These are phyloP conservation scores for Acanthosoma haemorrhoidale DNA, from an alignment of 2,888 invertebrate species.

Conservation along the genomic window DNA sequence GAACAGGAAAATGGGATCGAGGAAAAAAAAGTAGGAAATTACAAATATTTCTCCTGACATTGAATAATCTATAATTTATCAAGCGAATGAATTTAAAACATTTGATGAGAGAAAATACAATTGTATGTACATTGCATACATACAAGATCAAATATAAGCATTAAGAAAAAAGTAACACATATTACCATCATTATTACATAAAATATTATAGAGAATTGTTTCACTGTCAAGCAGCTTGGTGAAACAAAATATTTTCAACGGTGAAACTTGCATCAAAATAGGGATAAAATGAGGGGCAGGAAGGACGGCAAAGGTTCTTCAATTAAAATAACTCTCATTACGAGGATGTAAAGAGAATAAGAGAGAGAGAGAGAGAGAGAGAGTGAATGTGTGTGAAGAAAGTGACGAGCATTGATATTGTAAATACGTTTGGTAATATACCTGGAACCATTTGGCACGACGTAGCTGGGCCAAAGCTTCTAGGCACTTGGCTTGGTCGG, in stretches of 20 bases:
- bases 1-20: background rate
- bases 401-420: constrained; percentile 39
- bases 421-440: constrained; percentile 45
- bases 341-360: background rate
- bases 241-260: background rate
- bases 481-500: constrained; percentile 86
- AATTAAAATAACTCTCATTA: background rate
- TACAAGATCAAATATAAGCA: no score
- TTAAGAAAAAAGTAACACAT: no score
- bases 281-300: background rate
- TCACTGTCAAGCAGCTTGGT: background rate
- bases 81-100: no score
- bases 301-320: background rate
- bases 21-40: background rate
- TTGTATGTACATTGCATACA: no score
- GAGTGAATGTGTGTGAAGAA: constrained; percentile 18
- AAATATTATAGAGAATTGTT: background rate
- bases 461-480: constrained; percentile 99
- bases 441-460: constrained; percentile 99
- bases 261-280: background rate
- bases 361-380: constrained; percentile 8
- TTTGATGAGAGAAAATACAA: no score
- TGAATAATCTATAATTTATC: no score
- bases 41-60: no score
- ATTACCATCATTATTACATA: no score